phyloP scores from a whole-genome alignment of 2,797 vertebrate genomes.

The Darevskia nairensis region DNA sequence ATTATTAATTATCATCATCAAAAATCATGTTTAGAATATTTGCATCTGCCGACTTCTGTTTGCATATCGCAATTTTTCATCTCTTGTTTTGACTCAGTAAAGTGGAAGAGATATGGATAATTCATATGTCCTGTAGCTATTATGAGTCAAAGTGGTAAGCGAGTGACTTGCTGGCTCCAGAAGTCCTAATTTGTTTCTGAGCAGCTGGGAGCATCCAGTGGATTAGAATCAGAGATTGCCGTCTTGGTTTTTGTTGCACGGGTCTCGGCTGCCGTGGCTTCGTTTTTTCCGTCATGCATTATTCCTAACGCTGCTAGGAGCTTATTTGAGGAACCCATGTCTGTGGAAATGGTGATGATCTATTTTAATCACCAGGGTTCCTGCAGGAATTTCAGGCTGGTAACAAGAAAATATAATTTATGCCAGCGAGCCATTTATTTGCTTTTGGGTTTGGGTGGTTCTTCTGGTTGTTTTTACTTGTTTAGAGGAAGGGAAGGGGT shows the following conservation, averaged over 20 bases:
- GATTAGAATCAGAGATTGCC: conserved; percentile 58
- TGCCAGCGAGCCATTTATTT: conserved; percentile 34
- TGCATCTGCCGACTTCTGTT: conserved; percentile 62
- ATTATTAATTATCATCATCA: neutral
- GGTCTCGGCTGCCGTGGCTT: conserved; percentile 77
- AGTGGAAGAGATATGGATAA: conserved; percentile 71
- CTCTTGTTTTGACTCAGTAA: conserved; percentile 74
- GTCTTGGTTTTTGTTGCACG: conserved; percentile 78
- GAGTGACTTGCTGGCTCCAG: conserved; percentile 74
- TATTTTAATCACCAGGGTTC: conserved; percentile 74
- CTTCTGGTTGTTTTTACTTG: neutral
- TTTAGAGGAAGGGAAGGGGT: neutral
- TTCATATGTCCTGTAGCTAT: conserved; percentile 76
- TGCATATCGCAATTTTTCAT: conserved; percentile 68
- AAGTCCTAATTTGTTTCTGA: conserved; percentile 80
- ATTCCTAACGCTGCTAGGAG: conserved; percentile 82
- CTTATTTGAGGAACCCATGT: conserved; percentile 74
- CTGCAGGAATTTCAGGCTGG: conserved; percentile 70
- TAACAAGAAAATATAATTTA: conserved; percentile 57
- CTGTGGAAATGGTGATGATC: conserved; percentile 74
- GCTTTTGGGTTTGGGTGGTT: too few species aligned
- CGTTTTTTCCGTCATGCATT: conserved; percentile 81
- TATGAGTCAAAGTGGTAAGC: conserved; percentile 70
- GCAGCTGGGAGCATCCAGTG: conserved; percentile 76
- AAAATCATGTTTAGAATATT: conserved; percentile 56